A percentile compares a stretch with the other conserved stretches of the same genome.
Evolutionary conservation across 2,888 invertebrate genomes (phyloP).

Genomic region (Idaea straminata): DNA sequence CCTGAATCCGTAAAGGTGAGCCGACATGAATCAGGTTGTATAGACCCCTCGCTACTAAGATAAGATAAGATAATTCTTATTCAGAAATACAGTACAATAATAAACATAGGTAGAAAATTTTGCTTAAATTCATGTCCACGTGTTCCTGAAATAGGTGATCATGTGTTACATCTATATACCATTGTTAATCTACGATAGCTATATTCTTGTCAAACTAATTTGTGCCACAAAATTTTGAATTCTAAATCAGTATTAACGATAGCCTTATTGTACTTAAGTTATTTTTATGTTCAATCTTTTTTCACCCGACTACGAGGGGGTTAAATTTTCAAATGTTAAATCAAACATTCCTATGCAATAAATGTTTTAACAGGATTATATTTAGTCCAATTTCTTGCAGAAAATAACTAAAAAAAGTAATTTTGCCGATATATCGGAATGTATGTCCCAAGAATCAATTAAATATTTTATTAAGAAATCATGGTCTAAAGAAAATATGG

Average conservation of each 20-base stretch:
- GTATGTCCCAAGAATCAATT: not conserved
- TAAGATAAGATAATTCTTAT: no score
- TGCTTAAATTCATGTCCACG: no score
- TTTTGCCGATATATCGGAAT: no score
- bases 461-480: not conserved
- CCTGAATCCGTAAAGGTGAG: no score
- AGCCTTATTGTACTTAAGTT: conserved; percentile 41
- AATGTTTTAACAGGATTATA: not conserved
- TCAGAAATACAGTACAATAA: no score
- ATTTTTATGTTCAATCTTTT: conserved; percentile 18
- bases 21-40: no score
- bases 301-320: conserved; percentile 4
- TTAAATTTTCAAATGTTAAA: not conserved
- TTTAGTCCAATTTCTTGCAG: not conserved
- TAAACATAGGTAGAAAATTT: no score
- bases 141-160: no score
- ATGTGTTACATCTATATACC: conserved; percentile 9
- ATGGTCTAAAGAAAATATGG: no score
- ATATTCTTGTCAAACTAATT: conserved; percentile 4
- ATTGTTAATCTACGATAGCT: conserved; percentile 24
- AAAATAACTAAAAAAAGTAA: no score
- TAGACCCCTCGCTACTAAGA: no score
- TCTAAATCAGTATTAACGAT: conserved; percentile 46
- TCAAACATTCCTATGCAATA: not conserved
- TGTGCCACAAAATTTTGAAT: conserved; percentile 42